Evolutionary conservation across 2,888 invertebrate genomes (phyloP).

Genomic region (Biston betularia): DNA sequence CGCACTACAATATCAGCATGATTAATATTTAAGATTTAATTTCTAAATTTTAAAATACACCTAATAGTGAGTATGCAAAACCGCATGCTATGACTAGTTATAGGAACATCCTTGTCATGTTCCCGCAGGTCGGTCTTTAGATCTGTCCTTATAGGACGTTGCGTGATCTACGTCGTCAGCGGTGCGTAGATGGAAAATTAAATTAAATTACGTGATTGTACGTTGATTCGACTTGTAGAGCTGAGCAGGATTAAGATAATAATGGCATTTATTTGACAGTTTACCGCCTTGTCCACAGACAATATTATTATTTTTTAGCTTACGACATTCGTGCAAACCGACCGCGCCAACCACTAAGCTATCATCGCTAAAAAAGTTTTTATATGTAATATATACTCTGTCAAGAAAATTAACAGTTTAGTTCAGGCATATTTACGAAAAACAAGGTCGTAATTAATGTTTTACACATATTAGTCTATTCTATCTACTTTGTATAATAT

Average conservation of each 20-base stretch:
- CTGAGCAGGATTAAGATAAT: slow-evolving; percentile 14
- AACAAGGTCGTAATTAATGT: no score
- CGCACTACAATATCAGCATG: no score
- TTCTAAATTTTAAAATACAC: no score
- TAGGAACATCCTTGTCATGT: slow-evolving; percentile 67
- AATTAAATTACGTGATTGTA: slow-evolving; percentile 17
- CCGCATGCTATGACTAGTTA: slow-evolving; percentile 55
- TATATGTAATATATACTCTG: no score
- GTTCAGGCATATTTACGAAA: no score
- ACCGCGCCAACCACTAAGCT: no score
- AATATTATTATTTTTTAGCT: background rate
- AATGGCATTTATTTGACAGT: slow-evolving; percentile 1
- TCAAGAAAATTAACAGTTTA: no score
- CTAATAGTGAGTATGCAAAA: no score
- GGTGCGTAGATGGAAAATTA: slow-evolving; percentile 8
- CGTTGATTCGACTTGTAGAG: slow-evolving; percentile 5
- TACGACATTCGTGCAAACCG: background rate
- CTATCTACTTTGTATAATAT: no score
- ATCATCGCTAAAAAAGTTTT: no score
- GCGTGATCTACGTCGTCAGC: slow-evolving; percentile 8
- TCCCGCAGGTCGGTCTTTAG: slow-evolving; percentile 51
- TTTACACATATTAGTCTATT: no score
- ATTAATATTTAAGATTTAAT: no score
- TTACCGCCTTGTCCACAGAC: background rate
- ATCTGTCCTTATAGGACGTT: slow-evolving; percentile 20